Percentiles rank a stretch among this genome's conserved stretches.
phyloP scores from a whole-genome alignment of 2,888 invertebrate species.

The Acleris emargana region DNA sequence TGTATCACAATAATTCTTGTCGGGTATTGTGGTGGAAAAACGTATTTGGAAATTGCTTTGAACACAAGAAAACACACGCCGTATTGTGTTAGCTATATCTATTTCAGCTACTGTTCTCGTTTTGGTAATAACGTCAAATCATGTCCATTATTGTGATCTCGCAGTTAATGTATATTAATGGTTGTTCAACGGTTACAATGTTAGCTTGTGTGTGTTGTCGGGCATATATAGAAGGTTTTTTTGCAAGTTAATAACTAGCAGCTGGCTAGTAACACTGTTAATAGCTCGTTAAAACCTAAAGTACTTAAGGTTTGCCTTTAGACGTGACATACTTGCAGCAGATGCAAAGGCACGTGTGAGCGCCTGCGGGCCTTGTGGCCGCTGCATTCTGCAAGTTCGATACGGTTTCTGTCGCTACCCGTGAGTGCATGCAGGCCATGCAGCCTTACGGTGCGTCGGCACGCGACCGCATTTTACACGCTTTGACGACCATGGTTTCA shows the following conservation, averaged over 20 bases:
- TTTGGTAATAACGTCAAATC: slow-evolving; percentile 19
- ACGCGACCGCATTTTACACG: slow-evolving; percentile 67
- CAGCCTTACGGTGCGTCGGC: slow-evolving; percentile 65
- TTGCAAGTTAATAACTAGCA: slow-evolving; percentile 3
- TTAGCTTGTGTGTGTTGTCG: background rate
- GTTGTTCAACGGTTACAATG: slow-evolving; percentile 5
- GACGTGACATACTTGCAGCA: slow-evolving; percentile 22
- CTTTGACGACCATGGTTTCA: slow-evolving; percentile 56
- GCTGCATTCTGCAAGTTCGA: slow-evolving; percentile 42
- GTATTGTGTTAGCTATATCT: slow-evolving; percentile 22
- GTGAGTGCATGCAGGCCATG: slow-evolving; percentile 48
- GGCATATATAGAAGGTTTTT: slow-evolving; percentile 1
- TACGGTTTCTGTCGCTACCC: slow-evolving; percentile 61
- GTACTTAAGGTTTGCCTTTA: slow-evolving; percentile 18
- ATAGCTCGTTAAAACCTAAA: slow-evolving; percentile 25
- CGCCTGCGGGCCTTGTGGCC: slow-evolving; percentile 10
- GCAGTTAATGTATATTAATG: slow-evolving; percentile 9
- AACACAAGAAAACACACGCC: slow-evolving; percentile 17
- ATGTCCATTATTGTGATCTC: slow-evolving; percentile 10
- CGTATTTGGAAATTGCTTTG: slow-evolving; percentile 51
- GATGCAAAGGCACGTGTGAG: slow-evolving; percentile 28
- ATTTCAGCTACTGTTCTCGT: slow-evolving; percentile 19
- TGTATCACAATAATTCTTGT: slow-evolving; percentile 62
- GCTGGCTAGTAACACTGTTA: slow-evolving; percentile 17
- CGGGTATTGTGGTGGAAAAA: slow-evolving; percentile 60